phyloP scores from a whole-genome alignment of 2,797 vertebrate species.

The Aulostomus chinensis region DNA sequence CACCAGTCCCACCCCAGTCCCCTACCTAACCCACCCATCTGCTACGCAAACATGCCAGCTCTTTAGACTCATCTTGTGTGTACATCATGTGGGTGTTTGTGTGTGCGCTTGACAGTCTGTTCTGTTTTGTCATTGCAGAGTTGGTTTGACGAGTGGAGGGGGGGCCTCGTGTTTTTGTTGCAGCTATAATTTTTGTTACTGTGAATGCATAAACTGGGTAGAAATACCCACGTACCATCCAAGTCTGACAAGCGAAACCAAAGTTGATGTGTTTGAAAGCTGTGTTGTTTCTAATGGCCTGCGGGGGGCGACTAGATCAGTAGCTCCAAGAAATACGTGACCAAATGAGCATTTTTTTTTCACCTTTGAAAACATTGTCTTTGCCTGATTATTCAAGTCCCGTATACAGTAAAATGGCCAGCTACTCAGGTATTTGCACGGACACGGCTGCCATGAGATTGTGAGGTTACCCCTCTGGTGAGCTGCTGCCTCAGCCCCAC shows the following conservation, averaged over 20 bases:
- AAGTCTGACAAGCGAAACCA: no score
- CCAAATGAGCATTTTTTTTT: no score
- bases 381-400: no score
- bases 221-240: no score
- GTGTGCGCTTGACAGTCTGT: conserved; percentile 13
- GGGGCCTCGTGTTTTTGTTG: conserved; percentile 26
- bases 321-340: no score
- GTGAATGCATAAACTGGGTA: conserved; percentile 14
- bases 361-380: no score
- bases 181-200: conserved; percentile 12
- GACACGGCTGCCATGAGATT: no score
- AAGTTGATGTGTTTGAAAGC: background rate
- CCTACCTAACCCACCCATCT: conserved; percentile 72
- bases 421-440: no score
- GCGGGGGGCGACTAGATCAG: background rate
- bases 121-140: conserved; percentile 35
- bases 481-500: no score
- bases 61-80: conserved; percentile 58
- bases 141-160: conserved; percentile 25
- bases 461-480: no score
- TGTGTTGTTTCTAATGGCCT: background rate
- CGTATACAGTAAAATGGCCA: no score
- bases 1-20: conserved; percentile 40
- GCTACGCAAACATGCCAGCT: conserved; percentile 70
- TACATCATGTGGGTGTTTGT: conserved; percentile 35